These are phyloP conservation scores for Habropoda laboriosa DNA, from an alignment of 1,140 invertebrate species.

Conservation along the genomic window DNA sequence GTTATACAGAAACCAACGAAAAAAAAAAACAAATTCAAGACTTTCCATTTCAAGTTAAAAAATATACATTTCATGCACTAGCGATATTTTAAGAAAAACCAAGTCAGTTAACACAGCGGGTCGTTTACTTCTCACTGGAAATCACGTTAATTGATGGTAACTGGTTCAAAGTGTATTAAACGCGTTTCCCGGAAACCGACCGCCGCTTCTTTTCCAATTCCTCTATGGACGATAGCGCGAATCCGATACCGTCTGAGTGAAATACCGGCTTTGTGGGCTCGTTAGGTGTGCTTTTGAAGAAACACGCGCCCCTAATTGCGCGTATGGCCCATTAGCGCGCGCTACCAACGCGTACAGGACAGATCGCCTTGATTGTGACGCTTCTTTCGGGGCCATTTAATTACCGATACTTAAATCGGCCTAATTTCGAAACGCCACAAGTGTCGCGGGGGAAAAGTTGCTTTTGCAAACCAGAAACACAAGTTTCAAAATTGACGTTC, in stretches of 20 bases:
- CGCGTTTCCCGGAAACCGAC: background rate
- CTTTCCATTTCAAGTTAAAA: too few species aligned
- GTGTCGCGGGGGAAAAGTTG: background rate
- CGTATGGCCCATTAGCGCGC: constrained; percentile 33
- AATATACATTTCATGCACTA: background rate
- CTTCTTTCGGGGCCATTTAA: constrained; percentile 15
- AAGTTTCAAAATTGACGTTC: background rate
- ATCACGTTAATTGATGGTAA: constrained; percentile 16
- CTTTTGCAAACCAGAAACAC: background rate
- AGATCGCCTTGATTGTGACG: constrained; percentile 8
- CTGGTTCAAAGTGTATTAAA: constrained; percentile 14
- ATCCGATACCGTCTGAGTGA: background rate
- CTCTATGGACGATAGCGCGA: constrained; percentile 2
- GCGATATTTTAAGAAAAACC: background rate
- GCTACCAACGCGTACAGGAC: background rate
- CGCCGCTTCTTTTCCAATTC: constrained; percentile 17
- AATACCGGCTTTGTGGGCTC: constrained; percentile 16
- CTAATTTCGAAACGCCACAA: constrained; percentile 6
- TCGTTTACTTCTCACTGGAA: background rate
- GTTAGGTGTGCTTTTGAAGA: constrained; percentile 32
- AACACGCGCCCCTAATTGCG: constrained; percentile 32
- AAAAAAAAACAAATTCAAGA: too few species aligned
- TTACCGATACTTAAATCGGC: constrained; percentile 25
- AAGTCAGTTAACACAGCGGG: background rate
- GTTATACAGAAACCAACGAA: too few species aligned